Evolutionary conservation across 1,140 invertebrate species (phyloP).

Genomic region (Oedothorax gibbosus): DNA sequence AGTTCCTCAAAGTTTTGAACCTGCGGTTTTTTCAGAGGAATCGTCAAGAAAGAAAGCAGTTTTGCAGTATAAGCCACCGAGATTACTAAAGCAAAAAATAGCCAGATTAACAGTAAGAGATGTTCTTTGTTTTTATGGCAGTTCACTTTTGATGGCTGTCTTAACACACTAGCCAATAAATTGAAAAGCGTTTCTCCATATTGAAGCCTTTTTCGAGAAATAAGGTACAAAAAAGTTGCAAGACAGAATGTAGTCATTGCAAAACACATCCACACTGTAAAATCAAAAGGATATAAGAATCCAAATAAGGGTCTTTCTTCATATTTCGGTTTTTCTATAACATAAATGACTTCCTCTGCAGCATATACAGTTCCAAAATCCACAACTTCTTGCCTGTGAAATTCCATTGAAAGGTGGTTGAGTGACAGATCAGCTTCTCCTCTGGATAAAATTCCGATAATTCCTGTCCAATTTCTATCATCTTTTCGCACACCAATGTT

Average conservation of each 20-base stretch:
- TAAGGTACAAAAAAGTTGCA: neutral
- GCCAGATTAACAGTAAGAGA: neutral
- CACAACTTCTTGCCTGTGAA: conserved; percentile 2
- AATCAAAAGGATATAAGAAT: conserved; percentile 2
- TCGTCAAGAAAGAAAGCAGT: conserved; percentile 4
- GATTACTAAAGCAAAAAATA: neutral
- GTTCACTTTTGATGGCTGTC: neutral
- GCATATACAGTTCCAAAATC: conserved; percentile 14
- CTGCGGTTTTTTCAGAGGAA: neutral
- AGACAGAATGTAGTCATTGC: neutral
- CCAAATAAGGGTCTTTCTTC: neutral
- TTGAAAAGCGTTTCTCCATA: neutral
- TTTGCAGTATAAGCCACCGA: conserved; percentile 4
- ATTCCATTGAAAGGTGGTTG: neutral
- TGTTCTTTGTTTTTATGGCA: neutral
- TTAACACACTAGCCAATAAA: neutral
- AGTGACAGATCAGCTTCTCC: conserved; percentile 25
- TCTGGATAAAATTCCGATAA: conserved; percentile 15
- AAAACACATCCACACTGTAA: neutral
- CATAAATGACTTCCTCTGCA: conserved; percentile 1
- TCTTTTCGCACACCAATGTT: neutral
- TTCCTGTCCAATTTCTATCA: conserved; percentile 16
- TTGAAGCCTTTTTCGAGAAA: neutral
- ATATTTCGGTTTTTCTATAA: neutral
- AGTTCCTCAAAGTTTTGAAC: neutral